Evolutionary conservation across 2,888 invertebrate genomes (phyloP).

Genomic region (Dasypolia templi): DNA sequence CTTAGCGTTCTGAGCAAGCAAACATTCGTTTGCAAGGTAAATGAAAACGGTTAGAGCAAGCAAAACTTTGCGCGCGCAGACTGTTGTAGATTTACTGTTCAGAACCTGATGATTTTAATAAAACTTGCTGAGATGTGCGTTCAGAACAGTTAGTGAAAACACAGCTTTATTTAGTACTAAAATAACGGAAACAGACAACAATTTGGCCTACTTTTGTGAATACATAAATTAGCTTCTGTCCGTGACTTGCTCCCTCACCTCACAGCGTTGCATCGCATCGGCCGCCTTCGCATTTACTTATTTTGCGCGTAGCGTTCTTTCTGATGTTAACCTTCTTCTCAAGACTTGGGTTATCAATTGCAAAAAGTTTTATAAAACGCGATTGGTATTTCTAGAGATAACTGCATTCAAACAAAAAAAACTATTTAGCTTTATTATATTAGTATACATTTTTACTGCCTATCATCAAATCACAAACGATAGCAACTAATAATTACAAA

Average conservation of each 20-base stretch:
- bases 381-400: no score
- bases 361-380: no score
- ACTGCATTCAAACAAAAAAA: no score
- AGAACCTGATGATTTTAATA: no score
- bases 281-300: background rate
- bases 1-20: constrained; percentile 14
- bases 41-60: constrained; percentile 22
- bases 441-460: no score
- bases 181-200: background rate
- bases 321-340: no score
- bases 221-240: background rate
- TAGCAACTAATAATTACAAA: background rate
- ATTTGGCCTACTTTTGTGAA: background rate
- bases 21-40: constrained; percentile 38
- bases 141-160: background rate
- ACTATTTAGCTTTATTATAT: no score
- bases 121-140: no score
- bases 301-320: no score
- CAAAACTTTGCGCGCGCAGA: background rate
- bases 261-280: background rate
- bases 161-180: background rate
- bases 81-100: constrained; percentile 4
- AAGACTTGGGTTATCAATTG: no score
- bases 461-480: background rate
- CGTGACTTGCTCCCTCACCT: background rate